These are phyloP conservation scores for Caenorhabditis remanei DNA, from an alignment of 1,140 invertebrate genomes.

Conservation along the genomic window DNA sequence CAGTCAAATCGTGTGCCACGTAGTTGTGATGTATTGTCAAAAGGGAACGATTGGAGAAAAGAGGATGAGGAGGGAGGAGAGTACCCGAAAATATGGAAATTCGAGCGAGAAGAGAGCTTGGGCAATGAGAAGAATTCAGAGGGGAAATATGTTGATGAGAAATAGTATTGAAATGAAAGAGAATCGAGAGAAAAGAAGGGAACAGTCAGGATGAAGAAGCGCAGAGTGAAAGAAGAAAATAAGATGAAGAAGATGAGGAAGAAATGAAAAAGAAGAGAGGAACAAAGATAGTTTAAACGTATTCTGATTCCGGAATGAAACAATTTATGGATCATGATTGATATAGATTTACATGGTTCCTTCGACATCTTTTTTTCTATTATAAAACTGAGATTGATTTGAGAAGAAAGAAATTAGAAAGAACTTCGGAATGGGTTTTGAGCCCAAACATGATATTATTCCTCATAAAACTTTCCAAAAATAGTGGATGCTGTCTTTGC, in stretches of 20 bases:
- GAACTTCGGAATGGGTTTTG: no score
- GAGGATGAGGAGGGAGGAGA: background rate
- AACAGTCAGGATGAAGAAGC: conserved; percentile 8
- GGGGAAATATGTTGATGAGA: background rate
- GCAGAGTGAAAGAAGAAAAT: conserved; percentile 23
- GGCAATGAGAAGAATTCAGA: background rate
- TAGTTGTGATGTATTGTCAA: background rate
- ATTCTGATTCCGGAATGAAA: background rate
- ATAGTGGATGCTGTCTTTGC: no score
- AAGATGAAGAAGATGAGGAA: background rate
- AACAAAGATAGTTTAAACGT: background rate
- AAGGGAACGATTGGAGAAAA: background rate
- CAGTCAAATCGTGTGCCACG: background rate
- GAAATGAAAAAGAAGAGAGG: background rate
- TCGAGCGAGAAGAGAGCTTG: background rate
- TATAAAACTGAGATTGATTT: no score
- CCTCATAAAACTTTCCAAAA: no score
- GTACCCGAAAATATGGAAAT: conserved; percentile 35
- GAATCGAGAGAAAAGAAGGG: background rate
- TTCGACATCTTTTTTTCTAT: no score
- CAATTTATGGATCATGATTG: no score
- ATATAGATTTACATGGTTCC: no score
- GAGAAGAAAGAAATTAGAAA: no score
- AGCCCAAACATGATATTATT: no score
- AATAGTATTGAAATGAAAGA: background rate